Evolutionary conservation across 92 coral and sea anemone genomes (phyloP).

Genomic region (Muricea muricata): DNA sequence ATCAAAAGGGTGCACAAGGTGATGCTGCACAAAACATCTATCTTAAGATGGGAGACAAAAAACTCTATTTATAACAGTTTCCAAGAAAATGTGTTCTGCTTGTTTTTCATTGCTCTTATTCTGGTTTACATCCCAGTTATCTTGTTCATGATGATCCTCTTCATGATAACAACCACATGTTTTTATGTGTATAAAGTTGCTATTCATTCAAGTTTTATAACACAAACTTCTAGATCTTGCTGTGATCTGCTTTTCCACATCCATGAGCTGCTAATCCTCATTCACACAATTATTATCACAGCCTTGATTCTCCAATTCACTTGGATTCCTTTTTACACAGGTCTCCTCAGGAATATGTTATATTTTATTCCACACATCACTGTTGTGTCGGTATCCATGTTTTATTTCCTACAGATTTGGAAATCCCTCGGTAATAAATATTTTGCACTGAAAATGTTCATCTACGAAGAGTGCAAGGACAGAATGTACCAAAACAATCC

Average conservation of each 20-base stretch:
- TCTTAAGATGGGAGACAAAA: not conserved
- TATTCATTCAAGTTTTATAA: too few relatives aligned
- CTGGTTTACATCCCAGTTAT: not conserved
- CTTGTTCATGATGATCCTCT: not conserved
- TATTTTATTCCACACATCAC: not conserved
- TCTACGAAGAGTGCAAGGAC: not conserved
- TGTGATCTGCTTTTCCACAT: not conserved
- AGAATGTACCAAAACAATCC: not conserved
- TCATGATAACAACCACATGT: not conserved
- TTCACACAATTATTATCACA: not conserved
- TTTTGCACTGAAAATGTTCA: not conserved
- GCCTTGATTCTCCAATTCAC: not conserved
- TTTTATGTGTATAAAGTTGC: not conserved
- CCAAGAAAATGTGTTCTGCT: not conserved
- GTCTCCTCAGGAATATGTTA: not conserved
- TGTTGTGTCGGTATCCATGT: not conserved
- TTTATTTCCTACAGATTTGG: not conserved
- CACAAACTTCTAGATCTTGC: not conserved
- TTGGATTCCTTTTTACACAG: not conserved
- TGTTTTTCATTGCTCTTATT: not conserved
- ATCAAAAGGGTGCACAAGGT: not conserved
- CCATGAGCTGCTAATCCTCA: not conserved
- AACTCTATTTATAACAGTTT: not conserved
- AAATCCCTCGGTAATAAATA: not conserved
- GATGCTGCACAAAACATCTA: not conserved